Conservation (phyloP, 2,113 vertebrate genomes). For the Salvelinus fontinalis region DNA sequence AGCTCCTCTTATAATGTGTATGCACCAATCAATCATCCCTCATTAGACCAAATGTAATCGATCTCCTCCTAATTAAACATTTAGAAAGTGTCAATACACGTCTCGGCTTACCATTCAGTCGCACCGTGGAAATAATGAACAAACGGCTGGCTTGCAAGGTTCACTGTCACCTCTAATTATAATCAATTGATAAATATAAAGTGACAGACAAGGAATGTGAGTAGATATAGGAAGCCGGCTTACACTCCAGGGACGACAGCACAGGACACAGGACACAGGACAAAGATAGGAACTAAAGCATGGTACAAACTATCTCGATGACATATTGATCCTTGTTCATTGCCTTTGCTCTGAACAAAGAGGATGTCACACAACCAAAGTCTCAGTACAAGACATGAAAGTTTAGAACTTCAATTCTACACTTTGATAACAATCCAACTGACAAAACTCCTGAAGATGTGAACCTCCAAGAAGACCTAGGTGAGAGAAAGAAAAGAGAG, state of each 20-base stretch:
- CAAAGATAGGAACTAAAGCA: not conserved
- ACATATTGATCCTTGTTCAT: not conserved
- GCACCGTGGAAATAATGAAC: constrained; percentile 6
- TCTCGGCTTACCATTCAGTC: constrained; percentile 51
- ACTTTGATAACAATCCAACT: too few species aligned
- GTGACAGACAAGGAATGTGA: constrained; percentile 35
- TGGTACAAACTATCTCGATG: not conserved
- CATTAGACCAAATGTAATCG: constrained; percentile 60
- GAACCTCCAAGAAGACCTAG: too few species aligned
- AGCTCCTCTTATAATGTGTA: constrained; percentile 19
- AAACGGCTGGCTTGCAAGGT: constrained; percentile 35
- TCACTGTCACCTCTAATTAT: constrained; percentile 33
- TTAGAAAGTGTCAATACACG: constrained; percentile 63
- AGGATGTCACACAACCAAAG: not conserved
- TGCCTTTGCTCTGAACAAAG: too few species aligned
- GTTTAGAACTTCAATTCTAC: too few species aligned
- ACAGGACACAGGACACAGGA: too few species aligned
- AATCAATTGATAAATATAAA: constrained; percentile 65
- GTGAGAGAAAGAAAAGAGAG: too few species aligned
- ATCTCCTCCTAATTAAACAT: constrained; percentile 55
- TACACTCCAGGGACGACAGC: not conserved
- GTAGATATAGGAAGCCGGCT: constrained; percentile 42
- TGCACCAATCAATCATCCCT: constrained; percentile 56
- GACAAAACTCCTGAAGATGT: too few species aligned
- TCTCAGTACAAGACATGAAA: not conserved